Evolutionary conservation across 2,888 invertebrate genomes (phyloP), one percentile per base, ranked within the genome.

Genomic region (Carpatolechia fugitivella): DNA sequence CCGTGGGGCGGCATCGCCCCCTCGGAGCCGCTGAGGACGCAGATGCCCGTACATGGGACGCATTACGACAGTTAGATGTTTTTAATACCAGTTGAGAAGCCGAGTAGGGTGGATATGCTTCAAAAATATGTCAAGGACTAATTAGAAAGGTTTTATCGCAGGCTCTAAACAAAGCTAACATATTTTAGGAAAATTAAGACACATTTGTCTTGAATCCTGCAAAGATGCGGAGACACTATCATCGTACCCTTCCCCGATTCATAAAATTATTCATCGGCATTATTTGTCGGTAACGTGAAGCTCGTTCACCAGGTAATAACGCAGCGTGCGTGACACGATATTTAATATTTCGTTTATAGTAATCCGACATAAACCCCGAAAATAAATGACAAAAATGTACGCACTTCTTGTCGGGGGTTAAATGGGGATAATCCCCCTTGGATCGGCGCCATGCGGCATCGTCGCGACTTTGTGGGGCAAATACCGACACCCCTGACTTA

Each of bases 1-100:
- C 24, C 6, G 74, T 72, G 74, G 69, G 72, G 70, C 66, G 29
- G 44, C 11, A 8, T 47, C 72, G 67, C 69, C 76, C 80, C 85
- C 78, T 78, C n/a, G n/a, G n/a, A 71, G 36, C 33, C 57, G 55
- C 68, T 74, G 62, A 80, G 78, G 76, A 76, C 81, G 71, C 83
- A 84, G 82, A 85, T 84, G 84, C 81, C 82, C 77, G 78, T 78
- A 80, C 80, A 78, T 68, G 69, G 65, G 62, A 67, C 62, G 66
- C 68, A 74, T 76, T 71, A 69, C 76, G 72, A 73, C 65, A 75
- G 68, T 70, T 61, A 68, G 66, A 69, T 67, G 61, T 47, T 63
- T 72, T 68, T 76, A 78, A 77, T 78, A 74, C 68, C 65, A 68
- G 53, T 58, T 64, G 70, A 66, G 62, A 66, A 61, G 59, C 61